These are phyloP conservation scores for Sciurus vulgaris DNA, from an alignment of 2,797 vertebrate genomes.

Conservation along the genomic window DNA sequence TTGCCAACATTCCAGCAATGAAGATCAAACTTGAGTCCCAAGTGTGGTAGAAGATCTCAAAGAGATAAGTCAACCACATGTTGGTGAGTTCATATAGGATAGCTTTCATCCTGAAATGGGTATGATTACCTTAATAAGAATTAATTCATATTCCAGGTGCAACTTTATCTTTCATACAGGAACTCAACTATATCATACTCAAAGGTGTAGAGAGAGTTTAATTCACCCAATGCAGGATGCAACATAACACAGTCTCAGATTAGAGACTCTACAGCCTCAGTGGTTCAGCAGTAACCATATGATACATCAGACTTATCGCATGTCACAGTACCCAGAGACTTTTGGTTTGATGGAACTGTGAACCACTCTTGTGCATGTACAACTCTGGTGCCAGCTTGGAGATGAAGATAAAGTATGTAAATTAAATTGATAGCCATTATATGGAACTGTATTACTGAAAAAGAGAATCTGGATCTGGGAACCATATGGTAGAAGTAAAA, in stretches of 20 bases:
- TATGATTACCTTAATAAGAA: neutral
- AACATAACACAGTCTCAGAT: neutral
- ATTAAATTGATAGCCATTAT: neutral
- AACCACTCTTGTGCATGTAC: neutral
- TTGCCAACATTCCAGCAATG: neutral
- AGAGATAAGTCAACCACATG: neutral
- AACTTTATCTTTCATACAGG: neutral
- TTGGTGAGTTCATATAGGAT: neutral
- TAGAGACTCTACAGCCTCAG: neutral
- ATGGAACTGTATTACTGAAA: neutral
- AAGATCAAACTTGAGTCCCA: neutral
- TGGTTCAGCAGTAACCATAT: neutral
- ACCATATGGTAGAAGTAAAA: neutral
- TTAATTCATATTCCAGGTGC: neutral
- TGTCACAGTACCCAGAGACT: neutral
- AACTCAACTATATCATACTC: neutral
- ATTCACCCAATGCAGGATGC: neutral
- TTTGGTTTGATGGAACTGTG: neutral
- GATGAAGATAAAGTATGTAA: neutral
- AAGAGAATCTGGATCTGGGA: neutral
- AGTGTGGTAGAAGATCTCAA: neutral
- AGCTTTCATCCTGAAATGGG: neutral
- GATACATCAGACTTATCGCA: neutral
- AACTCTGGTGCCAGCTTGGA: neutral
- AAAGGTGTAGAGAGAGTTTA: neutral